phyloP scores from a whole-genome alignment of 2,797 vertebrate species.

The Arctocebus calabarensis region DNA sequence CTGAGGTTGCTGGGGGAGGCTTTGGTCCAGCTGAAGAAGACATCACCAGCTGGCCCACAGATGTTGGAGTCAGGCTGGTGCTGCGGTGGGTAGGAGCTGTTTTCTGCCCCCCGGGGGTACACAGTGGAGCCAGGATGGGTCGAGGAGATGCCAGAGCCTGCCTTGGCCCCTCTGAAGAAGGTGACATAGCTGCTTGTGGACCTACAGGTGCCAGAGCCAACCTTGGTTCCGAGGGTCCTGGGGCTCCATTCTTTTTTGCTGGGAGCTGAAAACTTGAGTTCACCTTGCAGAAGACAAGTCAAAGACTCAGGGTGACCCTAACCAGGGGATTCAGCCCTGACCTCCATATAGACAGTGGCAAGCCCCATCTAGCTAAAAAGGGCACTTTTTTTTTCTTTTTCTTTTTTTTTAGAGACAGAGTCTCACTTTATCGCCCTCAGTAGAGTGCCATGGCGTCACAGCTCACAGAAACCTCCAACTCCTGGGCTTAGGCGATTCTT shows the following conservation, averaged over 20 bases:
- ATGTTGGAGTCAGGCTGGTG: slow-evolving; percentile 50
- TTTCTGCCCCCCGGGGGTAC: slow-evolving; percentile 65
- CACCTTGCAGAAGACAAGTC: slow-evolving; percentile 70
- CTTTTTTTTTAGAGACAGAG: too few relatives aligned
- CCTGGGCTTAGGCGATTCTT: too few relatives aligned
- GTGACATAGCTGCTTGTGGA: not conserved
- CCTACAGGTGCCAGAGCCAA: slow-evolving; percentile 71
- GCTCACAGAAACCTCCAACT: too few relatives aligned
- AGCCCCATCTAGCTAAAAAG: not conserved
- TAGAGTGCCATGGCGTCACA: too few relatives aligned
- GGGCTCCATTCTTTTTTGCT: slow-evolving; percentile 23
- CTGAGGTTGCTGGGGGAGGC: slow-evolving; percentile 29
- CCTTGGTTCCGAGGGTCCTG: slow-evolving; percentile 60
- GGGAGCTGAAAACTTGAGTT: slow-evolving; percentile 67
- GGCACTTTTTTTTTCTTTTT: not conserved
- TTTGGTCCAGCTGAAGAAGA: slow-evolving; percentile 51
- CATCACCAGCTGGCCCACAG: slow-evolving; percentile 67
- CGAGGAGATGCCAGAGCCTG: slow-evolving; percentile 56
- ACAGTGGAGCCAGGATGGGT: slow-evolving; percentile 25
- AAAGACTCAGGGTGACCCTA: slow-evolving; percentile 56
- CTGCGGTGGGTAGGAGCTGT: slow-evolving; percentile 58
- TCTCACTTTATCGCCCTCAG: too few relatives aligned
- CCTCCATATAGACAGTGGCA: not conserved
- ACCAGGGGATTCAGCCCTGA: not conserved
- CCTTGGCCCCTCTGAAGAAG: slow-evolving; percentile 57